Evolutionary conservation across 2,113 vertebrate genomes (phyloP).

Genomic region (Nothoprocta perdicaria): DNA sequence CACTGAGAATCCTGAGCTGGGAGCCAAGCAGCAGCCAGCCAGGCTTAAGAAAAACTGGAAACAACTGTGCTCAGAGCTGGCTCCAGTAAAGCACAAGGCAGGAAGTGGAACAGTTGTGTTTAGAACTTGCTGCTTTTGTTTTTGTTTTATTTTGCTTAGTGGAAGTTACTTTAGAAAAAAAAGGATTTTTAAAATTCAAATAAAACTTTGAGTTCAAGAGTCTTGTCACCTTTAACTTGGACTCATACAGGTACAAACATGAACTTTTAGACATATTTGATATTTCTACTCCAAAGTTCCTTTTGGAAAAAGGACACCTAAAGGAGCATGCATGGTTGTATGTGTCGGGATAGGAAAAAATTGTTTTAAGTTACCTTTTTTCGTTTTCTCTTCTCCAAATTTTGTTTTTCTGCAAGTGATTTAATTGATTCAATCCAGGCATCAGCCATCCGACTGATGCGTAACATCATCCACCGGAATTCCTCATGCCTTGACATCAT

Average conservation of each 20-base stretch:
- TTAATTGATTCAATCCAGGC: constrained; percentile 93
- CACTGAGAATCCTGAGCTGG: background rate
- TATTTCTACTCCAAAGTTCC: background rate
- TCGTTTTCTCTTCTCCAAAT: constrained; percentile 86
- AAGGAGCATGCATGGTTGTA: background rate
- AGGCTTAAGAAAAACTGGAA: background rate
- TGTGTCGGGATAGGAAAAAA: background rate
- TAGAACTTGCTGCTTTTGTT: background rate
- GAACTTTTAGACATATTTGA: background rate
- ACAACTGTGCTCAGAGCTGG: background rate
- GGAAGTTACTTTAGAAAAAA: background rate
- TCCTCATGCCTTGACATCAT: constrained; percentile 95
- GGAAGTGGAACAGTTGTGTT: background rate
- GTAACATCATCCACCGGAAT: constrained; percentile 97
- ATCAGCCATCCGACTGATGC: constrained; percentile 94
- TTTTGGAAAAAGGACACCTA: background rate
- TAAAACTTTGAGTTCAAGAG: background rate
- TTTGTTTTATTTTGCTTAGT: background rate
- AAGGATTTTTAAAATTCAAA: background rate
- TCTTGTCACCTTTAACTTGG: rapidly evolving
- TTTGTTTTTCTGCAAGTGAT: constrained; percentile 92
- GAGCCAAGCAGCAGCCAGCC: background rate
- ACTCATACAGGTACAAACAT: background rate
- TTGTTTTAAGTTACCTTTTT: constrained; percentile 86
- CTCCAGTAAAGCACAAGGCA: background rate